Evolutionary conservation across 2,113 vertebrate genomes (phyloP), one percentile per base, ranked within the genome.

Genomic region (Enhydra lutris): DNA sequence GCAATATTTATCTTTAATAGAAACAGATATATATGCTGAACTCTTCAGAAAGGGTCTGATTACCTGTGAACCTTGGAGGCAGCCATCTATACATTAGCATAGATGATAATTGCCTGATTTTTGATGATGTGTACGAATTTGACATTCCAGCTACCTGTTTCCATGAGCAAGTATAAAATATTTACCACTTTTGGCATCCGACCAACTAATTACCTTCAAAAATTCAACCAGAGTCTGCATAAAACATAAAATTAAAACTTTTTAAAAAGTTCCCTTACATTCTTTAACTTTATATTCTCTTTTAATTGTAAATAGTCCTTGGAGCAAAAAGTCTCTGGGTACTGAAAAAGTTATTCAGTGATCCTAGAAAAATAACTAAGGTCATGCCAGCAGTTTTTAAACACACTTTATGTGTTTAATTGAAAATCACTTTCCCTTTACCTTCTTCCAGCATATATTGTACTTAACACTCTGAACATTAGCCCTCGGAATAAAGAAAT

Each of bases 161-260:
- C 81, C 52, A 82, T 97, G 91, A 97, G 74, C 50, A 92, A 97
- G 50, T 96, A 97, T 97, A 91, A 98, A 98, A 98, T 98, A 98
- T 97, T 98, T 98, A 98, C 93, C 78, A 97, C 59, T 96, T 80
- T 65, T 97, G 96, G 97, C 91, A 97, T 96, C 59, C 93, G 71
- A 97, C 85, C 97, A 98, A 93, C 96, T 98, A 98, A 97, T 97
- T 97, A 97, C 79, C 89, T 91, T 97, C 59, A 98, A 97, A 98
- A 97, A 94, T 97, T 97, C 93, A 98, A 93, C 88, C 39, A 52
- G 67, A 92, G 42, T 95, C 61, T 89, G 84, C 95, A 97, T 97
- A 96, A 97, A 98, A 96, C 71, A 96, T 84, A 97, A 97, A 97
- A 98, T 94, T 83, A 97, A 98, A 97, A 96, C 73, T 91, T 94